These are phyloP conservation scores for Tragulus kanchil DNA, from an alignment of 2,113 vertebrate genomes.

Conservation along the genomic window DNA sequence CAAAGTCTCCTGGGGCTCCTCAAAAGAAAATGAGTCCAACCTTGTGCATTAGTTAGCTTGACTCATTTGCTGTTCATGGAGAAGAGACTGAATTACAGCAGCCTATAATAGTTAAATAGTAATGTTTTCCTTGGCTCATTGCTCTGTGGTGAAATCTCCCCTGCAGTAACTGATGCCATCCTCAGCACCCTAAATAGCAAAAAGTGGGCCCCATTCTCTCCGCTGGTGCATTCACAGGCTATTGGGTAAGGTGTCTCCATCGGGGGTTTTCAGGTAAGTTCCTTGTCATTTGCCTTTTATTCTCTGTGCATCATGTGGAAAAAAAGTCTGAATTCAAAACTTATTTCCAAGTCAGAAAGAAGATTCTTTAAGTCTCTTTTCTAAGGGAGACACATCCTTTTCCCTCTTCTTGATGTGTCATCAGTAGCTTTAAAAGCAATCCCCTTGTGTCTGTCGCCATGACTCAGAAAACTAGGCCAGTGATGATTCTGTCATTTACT, in stretches of 20 bases:
- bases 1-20: conserved; percentile 55
- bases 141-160: conserved; percentile 51
- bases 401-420: conserved; percentile 41
- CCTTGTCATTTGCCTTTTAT: background rate
- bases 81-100: conserved; percentile 51
- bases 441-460: conserved; percentile 74
- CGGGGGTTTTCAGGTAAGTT: background rate
- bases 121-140: conserved; percentile 66
- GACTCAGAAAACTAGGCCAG: conserved; percentile 74
- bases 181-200: conserved; percentile 37
- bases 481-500: conserved; percentile 61
- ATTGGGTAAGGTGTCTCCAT: background rate
- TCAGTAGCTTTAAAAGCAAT: conserved; percentile 76
- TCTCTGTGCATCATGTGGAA: background rate
- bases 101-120: conserved; percentile 57
- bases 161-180: background rate
- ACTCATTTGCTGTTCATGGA: conserved; percentile 52
- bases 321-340: conserved; percentile 44
- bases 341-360: conserved; percentile 57
- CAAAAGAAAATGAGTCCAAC: conserved; percentile 51
- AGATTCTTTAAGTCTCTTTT: conserved; percentile 55
- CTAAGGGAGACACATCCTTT: conserved; percentile 56
- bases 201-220: conserved; percentile 15
- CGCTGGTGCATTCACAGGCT: background rate
- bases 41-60: conserved; percentile 59